These are phyloP conservation scores for Hippopotamus amphibius DNA, from an alignment of 2,113 vertebrate genomes.

Conservation along the genomic window DNA sequence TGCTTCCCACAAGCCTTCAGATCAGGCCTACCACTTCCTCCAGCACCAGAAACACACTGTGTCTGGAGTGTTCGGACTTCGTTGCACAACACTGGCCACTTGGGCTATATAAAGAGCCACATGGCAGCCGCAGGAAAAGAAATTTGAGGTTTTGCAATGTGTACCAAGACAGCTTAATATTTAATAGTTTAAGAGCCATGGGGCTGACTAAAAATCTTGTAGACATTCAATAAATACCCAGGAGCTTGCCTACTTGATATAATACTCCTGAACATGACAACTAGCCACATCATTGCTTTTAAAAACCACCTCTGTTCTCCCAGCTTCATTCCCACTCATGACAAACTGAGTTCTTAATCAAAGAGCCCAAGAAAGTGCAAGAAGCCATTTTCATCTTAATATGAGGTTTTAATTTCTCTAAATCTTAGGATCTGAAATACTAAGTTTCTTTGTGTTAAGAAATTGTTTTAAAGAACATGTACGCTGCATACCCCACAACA, in stretches of 20 bases:
- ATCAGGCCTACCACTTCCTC: background rate
- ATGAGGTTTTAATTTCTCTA: constrained; percentile 23
- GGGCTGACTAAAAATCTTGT: background rate
- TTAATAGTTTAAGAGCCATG: background rate
- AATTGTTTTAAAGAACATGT: background rate
- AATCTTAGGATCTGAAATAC: background rate
- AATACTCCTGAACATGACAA: background rate
- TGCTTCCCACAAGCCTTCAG: background rate
- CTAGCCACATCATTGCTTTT: background rate
- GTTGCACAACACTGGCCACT: background rate
- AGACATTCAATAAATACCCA: background rate
- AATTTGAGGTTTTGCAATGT: background rate
- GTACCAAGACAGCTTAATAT: background rate
- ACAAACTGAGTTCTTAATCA: background rate
- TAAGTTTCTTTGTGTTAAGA: background rate
- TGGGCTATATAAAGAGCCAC: background rate
- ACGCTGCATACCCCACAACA: background rate
- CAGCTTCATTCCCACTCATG: background rate
- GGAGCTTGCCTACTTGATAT: background rate
- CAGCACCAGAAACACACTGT: background rate
- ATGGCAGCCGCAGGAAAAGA: background rate
- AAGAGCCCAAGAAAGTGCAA: background rate
- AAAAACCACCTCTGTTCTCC: background rate
- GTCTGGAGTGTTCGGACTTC: background rate
- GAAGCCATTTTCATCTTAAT: background rate